phyloP scores from a whole-genome alignment of 2,888 invertebrate genomes.

The Bombylius major region DNA sequence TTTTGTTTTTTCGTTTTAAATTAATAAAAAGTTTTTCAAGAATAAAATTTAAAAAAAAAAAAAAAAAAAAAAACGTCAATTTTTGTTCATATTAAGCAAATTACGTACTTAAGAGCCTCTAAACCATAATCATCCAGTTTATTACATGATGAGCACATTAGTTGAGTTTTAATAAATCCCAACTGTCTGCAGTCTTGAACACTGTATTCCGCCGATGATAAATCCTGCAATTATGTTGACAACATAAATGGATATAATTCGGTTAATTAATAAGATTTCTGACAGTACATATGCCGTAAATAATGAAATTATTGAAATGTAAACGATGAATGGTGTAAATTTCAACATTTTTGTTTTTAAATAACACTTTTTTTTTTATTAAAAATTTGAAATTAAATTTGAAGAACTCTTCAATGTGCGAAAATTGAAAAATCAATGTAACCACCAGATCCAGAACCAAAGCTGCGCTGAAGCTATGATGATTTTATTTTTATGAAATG shows the following conservation, averaged over 20 bases:
- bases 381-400: no score
- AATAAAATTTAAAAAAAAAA: no score
- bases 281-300: neutral
- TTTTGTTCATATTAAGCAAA: neutral
- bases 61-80: neutral
- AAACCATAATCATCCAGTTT: slow-evolving; percentile 54
- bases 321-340: neutral
- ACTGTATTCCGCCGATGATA: slow-evolving; percentile 44
- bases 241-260: neutral
- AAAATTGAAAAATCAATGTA: no score
- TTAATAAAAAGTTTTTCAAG: neutral
- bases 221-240: neutral
- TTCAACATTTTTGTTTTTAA: neutral
- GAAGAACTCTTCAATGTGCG: no score
- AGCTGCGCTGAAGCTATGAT: no score
- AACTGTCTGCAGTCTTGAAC: slow-evolving; percentile 72
- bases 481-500: no score
- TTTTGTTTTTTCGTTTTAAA: neutral
- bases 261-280: neutral
- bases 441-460: no score
- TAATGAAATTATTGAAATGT: neutral
- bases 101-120: slow-evolving; percentile 25
- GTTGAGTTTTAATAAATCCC: slow-evolving; percentile 74
- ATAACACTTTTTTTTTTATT: no score
- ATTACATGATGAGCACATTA: slow-evolving; percentile 82